These are phyloP conservation scores for Montipora cactus DNA, from an alignment of 64 coral and sea anemone species.

Conservation along the genomic window DNA sequence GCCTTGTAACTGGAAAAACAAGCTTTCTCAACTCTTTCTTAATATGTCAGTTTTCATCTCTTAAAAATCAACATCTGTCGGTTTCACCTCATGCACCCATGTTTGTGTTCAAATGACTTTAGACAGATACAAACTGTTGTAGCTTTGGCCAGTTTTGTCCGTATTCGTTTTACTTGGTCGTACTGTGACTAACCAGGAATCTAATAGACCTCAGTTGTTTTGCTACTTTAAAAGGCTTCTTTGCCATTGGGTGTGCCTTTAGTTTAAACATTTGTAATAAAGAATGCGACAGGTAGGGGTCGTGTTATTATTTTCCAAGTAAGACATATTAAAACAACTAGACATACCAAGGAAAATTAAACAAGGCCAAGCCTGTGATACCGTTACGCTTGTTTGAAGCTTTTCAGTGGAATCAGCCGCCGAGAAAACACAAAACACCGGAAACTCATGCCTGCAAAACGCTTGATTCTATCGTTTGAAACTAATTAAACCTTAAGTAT, in stretches of 20 bases:
- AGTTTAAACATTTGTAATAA: background rate
- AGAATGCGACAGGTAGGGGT: background rate
- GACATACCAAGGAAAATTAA: background rate
- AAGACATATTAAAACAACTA: background rate
- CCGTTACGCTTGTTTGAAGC: slow-evolving; percentile 25
- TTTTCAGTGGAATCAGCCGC: background rate
- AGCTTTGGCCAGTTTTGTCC: slow-evolving; percentile 24
- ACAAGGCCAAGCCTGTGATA: background rate
- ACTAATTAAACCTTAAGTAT: slow-evolving; percentile 3
- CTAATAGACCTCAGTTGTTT: slow-evolving; percentile 15
- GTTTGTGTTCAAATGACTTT: slow-evolving; percentile 46
- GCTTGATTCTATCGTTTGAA: background rate
- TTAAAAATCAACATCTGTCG: background rate
- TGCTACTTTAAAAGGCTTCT: no score
- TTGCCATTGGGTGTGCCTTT: background rate
- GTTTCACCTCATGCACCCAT: background rate
- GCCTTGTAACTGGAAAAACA: no score
- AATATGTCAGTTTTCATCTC: background rate
- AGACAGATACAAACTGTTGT: background rate
- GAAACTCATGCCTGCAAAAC: background rate
- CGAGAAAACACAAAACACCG: slow-evolving; percentile 8
- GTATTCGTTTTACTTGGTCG: slow-evolving; percentile 6
- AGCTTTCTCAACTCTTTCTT: no score
- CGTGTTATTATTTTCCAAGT: background rate
- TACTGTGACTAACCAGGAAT: background rate